A percentile compares a stretch with the other conserved stretches of the same genome.
Conservation (phyloP, 2,888 invertebrate genomes). For the Quadroppia sp. region DNA sequence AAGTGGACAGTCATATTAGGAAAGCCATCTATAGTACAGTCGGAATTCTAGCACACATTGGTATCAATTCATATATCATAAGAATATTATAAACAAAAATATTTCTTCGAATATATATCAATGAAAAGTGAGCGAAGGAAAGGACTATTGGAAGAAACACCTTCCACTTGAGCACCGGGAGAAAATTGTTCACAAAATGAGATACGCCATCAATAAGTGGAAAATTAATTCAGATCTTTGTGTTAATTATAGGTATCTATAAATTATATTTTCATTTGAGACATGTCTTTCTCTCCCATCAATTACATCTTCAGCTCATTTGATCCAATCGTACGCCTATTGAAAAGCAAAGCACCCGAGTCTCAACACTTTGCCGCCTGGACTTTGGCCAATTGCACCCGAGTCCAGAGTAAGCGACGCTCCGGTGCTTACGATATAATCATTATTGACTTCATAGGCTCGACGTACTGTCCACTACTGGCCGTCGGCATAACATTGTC, state of each 20-base stretch:
- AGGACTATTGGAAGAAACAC: conserved; percentile 71
- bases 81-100: no score
- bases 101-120: no score
- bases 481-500: conserved; percentile 76
- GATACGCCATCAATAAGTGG: conserved; percentile 80
- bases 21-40: conserved; percentile 97
- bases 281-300: no score
- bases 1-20: conserved; percentile 70
- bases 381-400: conserved; percentile 94
- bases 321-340: no score
- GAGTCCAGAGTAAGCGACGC: conserved; percentile 75
- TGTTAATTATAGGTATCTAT: no score
- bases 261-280: no score
- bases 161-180: conserved; percentile 63
- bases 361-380: conserved; percentile 96
- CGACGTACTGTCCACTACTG: conserved; percentile 84
- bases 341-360: conserved; percentile 70
- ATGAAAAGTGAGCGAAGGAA: no score
- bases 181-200: conserved; percentile 69
- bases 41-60: conserved; percentile 79
- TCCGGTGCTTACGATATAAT: conserved; percentile 38
- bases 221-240: conserved; percentile 77
- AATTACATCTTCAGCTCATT: no score
- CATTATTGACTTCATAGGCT: conserved; percentile 61
- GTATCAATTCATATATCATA: not conserved